A percentile compares a stretch with the other conserved stretches of the same genome.
Evolutionary conservation across 64 coral and sea anemone species (phyloP).

Genomic region (Montipora efflorescens): DNA sequence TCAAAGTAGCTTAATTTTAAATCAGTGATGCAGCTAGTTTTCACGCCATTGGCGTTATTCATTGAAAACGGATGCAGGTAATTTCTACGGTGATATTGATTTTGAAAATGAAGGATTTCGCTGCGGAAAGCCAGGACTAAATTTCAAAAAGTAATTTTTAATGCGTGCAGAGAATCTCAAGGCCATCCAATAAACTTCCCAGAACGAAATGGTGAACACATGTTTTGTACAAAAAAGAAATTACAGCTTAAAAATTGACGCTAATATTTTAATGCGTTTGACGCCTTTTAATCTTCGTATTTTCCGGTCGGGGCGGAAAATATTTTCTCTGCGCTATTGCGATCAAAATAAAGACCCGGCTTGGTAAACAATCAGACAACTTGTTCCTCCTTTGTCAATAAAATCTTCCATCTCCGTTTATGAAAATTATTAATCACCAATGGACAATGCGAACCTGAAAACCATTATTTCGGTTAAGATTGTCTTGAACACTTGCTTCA

Average conservation of each 20-base stretch:
- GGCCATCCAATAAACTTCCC: neutral
- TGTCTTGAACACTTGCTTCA: neutral
- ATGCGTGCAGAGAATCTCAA: neutral
- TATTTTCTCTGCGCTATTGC: neutral
- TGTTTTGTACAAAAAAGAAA: neutral
- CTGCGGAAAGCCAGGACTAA: neutral
- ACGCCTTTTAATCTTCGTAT: conserved; percentile 26
- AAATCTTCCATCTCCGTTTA: neutral
- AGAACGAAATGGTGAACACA: neutral
- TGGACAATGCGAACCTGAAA: neutral
- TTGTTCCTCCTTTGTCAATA: conserved; percentile 14
- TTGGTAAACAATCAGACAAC: conserved; percentile 38
- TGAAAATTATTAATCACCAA: neutral
- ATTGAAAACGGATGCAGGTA: neutral
- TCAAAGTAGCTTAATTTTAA: neutral
- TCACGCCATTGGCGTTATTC: neutral
- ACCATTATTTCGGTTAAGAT: neutral
- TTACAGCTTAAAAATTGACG: neutral
- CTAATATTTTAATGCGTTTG: neutral
- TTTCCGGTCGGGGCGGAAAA: conserved; percentile 22
- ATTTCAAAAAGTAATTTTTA: neutral
- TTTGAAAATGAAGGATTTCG: neutral
- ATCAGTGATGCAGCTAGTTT: neutral
- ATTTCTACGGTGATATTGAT: neutral
- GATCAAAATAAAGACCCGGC: conserved; percentile 38